A percentile compares a stretch with the other conserved stretches of the same genome.
phyloP scores from a whole-genome alignment of 2,113 vertebrate species.

The Pica pica region DNA sequence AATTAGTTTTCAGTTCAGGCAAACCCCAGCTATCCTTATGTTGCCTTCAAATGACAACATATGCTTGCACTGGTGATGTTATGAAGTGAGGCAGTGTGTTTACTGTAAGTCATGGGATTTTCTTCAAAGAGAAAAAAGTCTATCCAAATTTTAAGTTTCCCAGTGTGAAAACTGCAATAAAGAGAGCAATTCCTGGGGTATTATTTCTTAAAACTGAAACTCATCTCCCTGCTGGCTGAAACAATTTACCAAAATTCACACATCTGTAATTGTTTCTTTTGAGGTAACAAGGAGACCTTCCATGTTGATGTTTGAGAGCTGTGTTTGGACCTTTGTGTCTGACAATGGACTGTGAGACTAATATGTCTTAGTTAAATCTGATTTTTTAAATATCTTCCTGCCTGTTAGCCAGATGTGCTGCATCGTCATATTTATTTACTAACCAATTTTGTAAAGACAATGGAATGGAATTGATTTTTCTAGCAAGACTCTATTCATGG shows the following conservation, averaged over 20 bases:
- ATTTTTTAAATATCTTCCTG: background rate
- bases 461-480: background rate
- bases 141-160: background rate
- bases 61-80: background rate
- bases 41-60: background rate
- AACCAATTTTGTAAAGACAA: background rate
- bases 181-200: background rate
- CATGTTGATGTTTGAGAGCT: background rate
- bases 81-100: background rate
- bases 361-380: background rate
- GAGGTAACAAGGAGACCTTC: background rate
- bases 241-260: background rate
- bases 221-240: background rate
- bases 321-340: background rate
- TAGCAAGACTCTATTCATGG: background rate
- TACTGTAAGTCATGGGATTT: background rate
- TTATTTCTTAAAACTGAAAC: background rate
- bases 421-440: background rate
- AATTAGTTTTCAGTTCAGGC: background rate
- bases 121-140: background rate
- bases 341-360: background rate
- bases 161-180: background rate
- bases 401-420: background rate
- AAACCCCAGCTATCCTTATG: background rate
- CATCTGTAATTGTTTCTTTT: background rate